Evolutionary conservation across 1,140 invertebrate genomes (phyloP).

Genomic region (Proales similis): DNA sequence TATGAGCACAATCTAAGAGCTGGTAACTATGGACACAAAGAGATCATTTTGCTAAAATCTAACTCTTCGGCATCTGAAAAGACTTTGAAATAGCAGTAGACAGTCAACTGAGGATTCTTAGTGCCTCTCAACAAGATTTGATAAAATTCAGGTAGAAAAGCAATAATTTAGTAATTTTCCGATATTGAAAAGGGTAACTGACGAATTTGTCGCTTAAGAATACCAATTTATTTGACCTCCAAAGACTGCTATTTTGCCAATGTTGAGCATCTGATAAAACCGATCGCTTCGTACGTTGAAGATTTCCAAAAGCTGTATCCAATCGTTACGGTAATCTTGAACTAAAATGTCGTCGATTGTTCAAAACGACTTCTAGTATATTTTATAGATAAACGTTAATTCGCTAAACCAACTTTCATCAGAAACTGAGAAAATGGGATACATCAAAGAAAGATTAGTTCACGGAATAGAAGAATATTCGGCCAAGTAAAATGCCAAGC

Average conservation of each 20-base stretch:
- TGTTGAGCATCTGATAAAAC: conserved; percentile 14
- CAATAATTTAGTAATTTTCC: background rate
- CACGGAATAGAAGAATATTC: conserved; percentile 27
- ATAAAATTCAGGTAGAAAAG: conserved; percentile 27
- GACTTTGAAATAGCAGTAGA: conserved; percentile 36
- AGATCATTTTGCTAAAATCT: background rate
- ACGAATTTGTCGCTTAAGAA: too few species aligned
- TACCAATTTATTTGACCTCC: conserved; percentile 21
- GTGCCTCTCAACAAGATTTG: background rate
- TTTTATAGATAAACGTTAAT: conserved; percentile 25
- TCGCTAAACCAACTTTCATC: conserved; percentile 30
- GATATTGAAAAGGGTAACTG: too few species aligned
- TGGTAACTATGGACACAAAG: background rate
- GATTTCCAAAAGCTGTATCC: conserved; percentile 34
- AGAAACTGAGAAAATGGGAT: conserved; percentile 18
- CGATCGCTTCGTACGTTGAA: conserved; percentile 12
- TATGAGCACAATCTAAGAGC: conserved; percentile 29
- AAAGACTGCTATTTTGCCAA: conserved; percentile 20
- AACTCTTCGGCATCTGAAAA: background rate
- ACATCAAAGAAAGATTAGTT: conserved; percentile 11
- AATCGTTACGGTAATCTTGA: conserved; percentile 10
- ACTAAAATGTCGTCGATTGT: background rate
- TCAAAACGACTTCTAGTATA: too few species aligned
- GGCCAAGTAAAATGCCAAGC: conserved; percentile 2
- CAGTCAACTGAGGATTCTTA: conserved; percentile 16